phyloP scores from a whole-genome alignment of 2,797 vertebrate species.

The Tiaroga cobitis region DNA sequence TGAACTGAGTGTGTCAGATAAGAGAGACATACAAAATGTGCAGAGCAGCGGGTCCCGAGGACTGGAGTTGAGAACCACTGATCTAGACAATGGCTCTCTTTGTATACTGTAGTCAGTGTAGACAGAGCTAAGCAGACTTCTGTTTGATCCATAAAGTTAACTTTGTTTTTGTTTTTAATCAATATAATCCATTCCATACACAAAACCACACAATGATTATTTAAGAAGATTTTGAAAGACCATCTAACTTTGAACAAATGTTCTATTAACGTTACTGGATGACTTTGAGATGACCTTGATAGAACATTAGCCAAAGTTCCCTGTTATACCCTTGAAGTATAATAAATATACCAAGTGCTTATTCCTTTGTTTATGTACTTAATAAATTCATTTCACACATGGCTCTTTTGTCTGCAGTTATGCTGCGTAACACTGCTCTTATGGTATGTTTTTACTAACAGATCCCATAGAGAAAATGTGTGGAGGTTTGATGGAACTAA shows the following conservation, averaged over 20 bases:
- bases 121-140: no score
- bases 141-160: not conserved
- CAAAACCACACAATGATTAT: not conserved
- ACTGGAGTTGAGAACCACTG: no score
- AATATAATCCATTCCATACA: not conserved
- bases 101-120: not conserved
- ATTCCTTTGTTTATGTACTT: not conserved
- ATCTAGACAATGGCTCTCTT: no score
- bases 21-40: no score
- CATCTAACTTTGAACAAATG: not conserved
- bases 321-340: not conserved
- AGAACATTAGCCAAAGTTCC: not conserved
- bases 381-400: not conserved
- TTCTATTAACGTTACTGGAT: not conserved
- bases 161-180: not conserved
- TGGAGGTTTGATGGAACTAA: conserved; percentile 45
- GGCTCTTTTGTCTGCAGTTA: conserved; percentile 1
- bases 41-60: no score
- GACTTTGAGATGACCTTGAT: not conserved
- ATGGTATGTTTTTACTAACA: not conserved
- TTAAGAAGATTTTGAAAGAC: not conserved
- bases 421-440: conserved; percentile 6
- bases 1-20: no score
- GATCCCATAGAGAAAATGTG: conserved; percentile 14
- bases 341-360: not conserved